These are phyloP conservation scores for Tilapia sparmanii DNA, from an alignment of 2,113 vertebrate genomes.

Conservation along the genomic window DNA sequence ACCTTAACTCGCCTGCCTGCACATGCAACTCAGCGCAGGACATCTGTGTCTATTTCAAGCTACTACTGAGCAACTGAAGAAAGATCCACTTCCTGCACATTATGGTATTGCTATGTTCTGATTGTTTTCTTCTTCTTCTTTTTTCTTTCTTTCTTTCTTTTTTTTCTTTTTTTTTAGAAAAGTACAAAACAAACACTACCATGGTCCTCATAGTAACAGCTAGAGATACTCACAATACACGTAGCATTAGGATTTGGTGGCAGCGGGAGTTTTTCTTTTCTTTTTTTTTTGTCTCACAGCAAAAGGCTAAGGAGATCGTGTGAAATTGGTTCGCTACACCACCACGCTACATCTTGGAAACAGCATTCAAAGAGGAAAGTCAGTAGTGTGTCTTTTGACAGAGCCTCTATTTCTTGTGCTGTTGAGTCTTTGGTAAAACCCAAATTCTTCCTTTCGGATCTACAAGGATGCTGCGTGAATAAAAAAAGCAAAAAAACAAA, in stretches of 20 bases:
- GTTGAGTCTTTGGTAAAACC: constrained; percentile 65
- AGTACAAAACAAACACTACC: constrained; percentile 51
- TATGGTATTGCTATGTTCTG: constrained; percentile 60
- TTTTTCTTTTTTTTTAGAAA: constrained; percentile 35
- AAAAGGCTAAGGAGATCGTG: constrained; percentile 2
- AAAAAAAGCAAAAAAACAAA: not conserved
- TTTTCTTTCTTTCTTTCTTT: not conserved
- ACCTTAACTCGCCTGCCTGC: not conserved
- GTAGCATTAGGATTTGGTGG: constrained; percentile 43
- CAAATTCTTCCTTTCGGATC: constrained; percentile 28
- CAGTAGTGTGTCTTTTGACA: constrained; percentile 53
- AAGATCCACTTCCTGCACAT: constrained; percentile 37
- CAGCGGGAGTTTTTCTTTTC: constrained; percentile 1
- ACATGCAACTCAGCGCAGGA: not conserved
- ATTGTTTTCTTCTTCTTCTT: constrained; percentile 1
- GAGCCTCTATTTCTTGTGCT: constrained; percentile 32
- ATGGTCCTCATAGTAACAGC: constrained; percentile 44
- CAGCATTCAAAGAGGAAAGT: constrained; percentile 33
- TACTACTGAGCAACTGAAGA: constrained; percentile 6
- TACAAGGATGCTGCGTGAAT: constrained; percentile 19
- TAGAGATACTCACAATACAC: constrained; percentile 17
- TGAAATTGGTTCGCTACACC: constrained; percentile 12
- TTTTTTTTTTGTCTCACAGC: constrained; percentile 5
- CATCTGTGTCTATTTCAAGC: constrained; percentile 10
- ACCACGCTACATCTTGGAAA: constrained; percentile 54